Percentiles rank a stretch among this genome's conserved stretches.
Evolutionary conservation across 1,140 invertebrate species (phyloP).

Genomic region (Reticulitermes speratus): DNA sequence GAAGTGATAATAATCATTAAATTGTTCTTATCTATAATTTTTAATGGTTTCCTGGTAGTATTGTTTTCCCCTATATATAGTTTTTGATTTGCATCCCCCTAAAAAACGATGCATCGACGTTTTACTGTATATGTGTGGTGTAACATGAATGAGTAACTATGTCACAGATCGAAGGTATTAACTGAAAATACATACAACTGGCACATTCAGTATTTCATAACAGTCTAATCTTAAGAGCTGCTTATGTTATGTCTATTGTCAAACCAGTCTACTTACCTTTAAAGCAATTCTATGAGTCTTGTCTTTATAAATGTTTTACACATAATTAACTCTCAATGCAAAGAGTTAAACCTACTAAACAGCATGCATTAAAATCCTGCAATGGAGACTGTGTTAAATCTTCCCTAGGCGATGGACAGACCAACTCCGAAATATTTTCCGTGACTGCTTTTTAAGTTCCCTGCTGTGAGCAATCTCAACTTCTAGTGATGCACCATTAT

Average conservation of each 20-base stretch:
- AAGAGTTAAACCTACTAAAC: neutral
- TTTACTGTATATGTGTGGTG: too few relatives aligned
- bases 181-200: neutral
- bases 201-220: neutral
- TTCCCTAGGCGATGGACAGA: constrained; percentile 51
- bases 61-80: too few relatives aligned
- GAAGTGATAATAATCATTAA: too few relatives aligned
- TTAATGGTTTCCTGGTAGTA: too few relatives aligned
- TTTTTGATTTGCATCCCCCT: too few relatives aligned
- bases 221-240: neutral
- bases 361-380: neutral
- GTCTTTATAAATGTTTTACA: neutral
- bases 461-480: constrained; percentile 48
- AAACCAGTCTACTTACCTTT: too few relatives aligned
- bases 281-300: neutral
- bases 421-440: constrained; percentile 51
- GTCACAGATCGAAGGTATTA: neutral
- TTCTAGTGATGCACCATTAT: constrained; percentile 50
- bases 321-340: neutral
- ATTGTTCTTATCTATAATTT: too few relatives aligned
- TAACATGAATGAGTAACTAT: too few relatives aligned
- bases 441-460: constrained; percentile 46
- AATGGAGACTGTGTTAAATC: constrained; percentile 39
- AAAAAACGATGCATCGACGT: too few relatives aligned
- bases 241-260: too few relatives aligned